Evolutionary conservation across 2,113 vertebrate species (phyloP).

Genomic region (Colius striatus): DNA sequence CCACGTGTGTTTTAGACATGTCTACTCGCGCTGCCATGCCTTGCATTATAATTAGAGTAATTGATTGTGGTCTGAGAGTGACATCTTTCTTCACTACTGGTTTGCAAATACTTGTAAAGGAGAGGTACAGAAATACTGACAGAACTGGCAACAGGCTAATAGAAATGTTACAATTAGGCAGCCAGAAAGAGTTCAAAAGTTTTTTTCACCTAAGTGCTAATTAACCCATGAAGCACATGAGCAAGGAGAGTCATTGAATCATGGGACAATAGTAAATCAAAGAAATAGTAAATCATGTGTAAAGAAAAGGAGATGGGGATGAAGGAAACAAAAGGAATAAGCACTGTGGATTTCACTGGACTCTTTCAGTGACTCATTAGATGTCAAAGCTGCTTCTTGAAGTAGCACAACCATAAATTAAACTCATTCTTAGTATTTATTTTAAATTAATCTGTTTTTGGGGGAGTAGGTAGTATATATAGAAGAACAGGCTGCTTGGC

Average conservation of each 20-base stretch:
- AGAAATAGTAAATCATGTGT: background rate
- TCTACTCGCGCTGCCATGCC: background rate
- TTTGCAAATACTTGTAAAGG: background rate
- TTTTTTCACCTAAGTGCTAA: background rate
- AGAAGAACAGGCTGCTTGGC: background rate
- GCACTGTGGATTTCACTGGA: background rate
- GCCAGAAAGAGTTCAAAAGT: background rate
- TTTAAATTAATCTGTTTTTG: background rate
- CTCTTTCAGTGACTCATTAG: background rate
- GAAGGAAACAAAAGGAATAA: background rate
- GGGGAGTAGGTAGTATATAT: background rate
- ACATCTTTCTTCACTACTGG: background rate
- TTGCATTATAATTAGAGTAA: background rate
- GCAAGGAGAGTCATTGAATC: background rate
- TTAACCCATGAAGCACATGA: background rate
- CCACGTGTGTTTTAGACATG: accelerated
- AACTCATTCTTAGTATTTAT: background rate
- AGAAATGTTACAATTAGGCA: background rate
- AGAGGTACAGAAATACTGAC: background rate
- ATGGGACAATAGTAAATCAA: background rate
- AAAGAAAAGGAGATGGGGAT: background rate
- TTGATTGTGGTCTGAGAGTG: background rate
- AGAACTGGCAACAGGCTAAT: background rate
- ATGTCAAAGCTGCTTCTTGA: background rate
- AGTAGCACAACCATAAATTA: background rate